These are phyloP conservation scores for Phyllostomus discolor DNA, from an alignment of 2,113 vertebrate genomes.

Conservation along the genomic window DNA sequence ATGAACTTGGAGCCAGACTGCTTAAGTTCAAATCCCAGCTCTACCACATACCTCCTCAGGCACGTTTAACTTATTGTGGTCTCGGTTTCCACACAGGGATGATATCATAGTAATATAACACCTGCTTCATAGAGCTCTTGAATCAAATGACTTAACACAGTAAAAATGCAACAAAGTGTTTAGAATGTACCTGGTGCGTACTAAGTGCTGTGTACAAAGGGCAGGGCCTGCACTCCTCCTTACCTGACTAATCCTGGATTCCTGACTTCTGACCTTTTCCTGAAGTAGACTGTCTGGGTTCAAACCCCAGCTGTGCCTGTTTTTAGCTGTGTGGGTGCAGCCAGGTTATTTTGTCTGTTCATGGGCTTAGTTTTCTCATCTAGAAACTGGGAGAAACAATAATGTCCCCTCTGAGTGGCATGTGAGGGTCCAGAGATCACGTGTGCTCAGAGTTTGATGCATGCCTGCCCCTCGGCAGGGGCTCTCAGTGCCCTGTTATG, in stretches of 20 bases:
- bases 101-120: too few relatives aligned
- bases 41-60: neutral
- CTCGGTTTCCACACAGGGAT: neutral
- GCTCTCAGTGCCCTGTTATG: rapidly evolving
- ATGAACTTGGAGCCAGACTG: neutral
- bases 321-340: neutral
- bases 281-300: neutral
- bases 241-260: neutral
- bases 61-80: neutral
- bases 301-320: neutral
- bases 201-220: rapidly evolving
- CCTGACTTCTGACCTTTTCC: neutral
- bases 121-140: neutral
- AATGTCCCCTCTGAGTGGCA: neutral
- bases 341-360: neutral
- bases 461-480: rapidly evolving
- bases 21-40: neutral
- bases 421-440: neutral
- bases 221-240: too few relatives aligned
- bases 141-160: neutral
- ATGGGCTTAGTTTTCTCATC: neutral
- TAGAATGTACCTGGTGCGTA: rapidly evolving
- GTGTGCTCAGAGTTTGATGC: neutral
- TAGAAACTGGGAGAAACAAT: neutral
- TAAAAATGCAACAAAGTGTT: neutral